phyloP scores from a whole-genome alignment of 2,113 vertebrate species.

The Sceloporus tristichus region DNA sequence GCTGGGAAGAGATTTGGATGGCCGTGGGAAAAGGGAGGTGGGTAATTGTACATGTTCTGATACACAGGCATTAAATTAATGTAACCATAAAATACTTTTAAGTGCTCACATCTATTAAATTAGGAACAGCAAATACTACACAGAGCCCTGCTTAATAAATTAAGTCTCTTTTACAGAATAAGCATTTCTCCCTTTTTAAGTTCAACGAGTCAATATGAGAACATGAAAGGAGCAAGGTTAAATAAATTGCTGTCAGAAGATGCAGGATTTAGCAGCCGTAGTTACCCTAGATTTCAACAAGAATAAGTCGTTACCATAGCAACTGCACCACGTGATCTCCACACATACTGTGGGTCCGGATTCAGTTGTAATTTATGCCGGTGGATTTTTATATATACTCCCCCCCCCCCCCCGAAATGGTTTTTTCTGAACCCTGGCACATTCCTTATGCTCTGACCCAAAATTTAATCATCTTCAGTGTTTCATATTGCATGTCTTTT shows the following conservation, averaged over 20 bases:
- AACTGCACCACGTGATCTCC: not conserved
- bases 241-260: conserved; percentile 50
- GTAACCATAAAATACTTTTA: conserved; percentile 18
- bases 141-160: conserved; percentile 52
- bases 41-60: not conserved
- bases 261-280: conserved; percentile 49
- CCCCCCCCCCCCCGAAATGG: conserved; percentile 37
- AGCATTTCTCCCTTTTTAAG: conserved; percentile 50
- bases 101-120: conserved; percentile 13
- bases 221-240: conserved; percentile 48
- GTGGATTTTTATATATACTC: conserved; percentile 3
- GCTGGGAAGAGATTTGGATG: conserved; percentile 16
- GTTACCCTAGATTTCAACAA: conserved; percentile 49
- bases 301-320: conserved; percentile 46
- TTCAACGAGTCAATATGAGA: conserved; percentile 47
- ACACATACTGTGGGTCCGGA: conserved; percentile 33
- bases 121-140: conserved; percentile 24
- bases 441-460: conserved; percentile 40
- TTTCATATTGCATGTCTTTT: not conserved
- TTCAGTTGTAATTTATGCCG: conserved; percentile 44
- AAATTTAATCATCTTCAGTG: conserved; percentile 30
- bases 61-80: conserved; percentile 13
- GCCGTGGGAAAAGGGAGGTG: not conserved
- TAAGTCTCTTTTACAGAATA: conserved; percentile 43
- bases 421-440: not conserved